Percentiles rank a stretch among this genome's conserved stretches.
Conservation (phyloP, 2,888 invertebrate genomes). For the Oscheius onirici region DNA sequence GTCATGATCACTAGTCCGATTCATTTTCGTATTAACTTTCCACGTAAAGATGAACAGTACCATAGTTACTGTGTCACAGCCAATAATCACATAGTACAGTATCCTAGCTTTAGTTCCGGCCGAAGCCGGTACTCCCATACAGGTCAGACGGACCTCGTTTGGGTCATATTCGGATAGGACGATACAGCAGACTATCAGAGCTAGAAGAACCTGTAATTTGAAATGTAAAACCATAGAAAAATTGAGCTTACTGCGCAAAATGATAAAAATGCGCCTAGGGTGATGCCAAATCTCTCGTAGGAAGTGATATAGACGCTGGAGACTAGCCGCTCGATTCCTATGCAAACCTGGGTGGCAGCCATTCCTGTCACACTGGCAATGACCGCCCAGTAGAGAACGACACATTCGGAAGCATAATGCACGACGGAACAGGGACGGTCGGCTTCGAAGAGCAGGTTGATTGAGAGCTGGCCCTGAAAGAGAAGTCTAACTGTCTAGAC, state of each 20-base stretch:
- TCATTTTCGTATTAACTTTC: no score
- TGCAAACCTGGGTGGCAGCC: constrained; percentile 24
- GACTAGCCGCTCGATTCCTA: constrained; percentile 16
- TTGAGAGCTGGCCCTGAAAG: no score
- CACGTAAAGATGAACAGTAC: neutral
- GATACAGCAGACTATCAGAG: no score
- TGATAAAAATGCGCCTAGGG: no score
- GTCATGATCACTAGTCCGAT: no score
- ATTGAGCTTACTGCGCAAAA: no score
- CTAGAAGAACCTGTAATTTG: no score
- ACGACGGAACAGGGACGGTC: constrained; percentile 9
- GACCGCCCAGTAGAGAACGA: constrained; percentile 16
- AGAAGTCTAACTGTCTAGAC: no score
- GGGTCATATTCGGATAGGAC: no score
- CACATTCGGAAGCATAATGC: constrained; percentile 23
- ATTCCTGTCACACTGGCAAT: constrained; percentile 23
- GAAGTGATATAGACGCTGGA: constrained; percentile 19
- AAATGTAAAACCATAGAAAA: no score
- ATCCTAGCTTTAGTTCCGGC: constrained; percentile 18
- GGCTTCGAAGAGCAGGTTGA: no score
- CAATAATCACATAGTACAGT: constrained; percentile 18
- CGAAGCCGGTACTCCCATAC: constrained; percentile 13
- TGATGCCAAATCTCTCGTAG: neutral
- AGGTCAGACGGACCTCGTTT: constrained; percentile 4
- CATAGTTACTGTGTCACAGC: constrained; percentile 7